Conservation (phyloP, 2,113 vertebrate species). For the Marcusenius ussheri region DNA sequence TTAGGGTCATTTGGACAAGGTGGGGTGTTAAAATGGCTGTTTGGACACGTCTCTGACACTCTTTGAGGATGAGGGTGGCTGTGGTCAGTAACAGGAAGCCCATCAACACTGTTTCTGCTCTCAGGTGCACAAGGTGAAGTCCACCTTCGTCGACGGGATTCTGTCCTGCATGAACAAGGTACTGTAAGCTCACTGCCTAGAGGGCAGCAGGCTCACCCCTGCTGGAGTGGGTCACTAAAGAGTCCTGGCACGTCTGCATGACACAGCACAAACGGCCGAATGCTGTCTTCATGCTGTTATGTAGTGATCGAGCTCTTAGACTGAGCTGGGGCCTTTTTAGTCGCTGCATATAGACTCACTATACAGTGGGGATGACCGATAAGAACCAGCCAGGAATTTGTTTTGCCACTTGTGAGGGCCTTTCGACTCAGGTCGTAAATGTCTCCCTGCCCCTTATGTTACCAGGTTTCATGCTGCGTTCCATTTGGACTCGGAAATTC, state of each 20-base stretch:
- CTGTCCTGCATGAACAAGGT: slow-evolving; percentile 70
- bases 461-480: not conserved
- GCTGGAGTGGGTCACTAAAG: not conserved
- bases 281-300: not conserved
- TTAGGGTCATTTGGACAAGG: not conserved
- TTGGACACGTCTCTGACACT: not conserved
- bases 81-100: not conserved
- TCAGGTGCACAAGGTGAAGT: slow-evolving; percentile 87
- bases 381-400: not conserved
- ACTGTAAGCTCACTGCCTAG: slow-evolving; percentile 23
- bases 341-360: not conserved
- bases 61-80: not conserved
- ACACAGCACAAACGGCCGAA: not conserved
- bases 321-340: not conserved
- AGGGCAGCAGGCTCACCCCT: not conserved
- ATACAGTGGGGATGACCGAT: not conserved
- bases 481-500: no score
- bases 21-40: not conserved
- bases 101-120: not conserved
- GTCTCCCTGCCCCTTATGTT: not conserved
- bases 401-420: not conserved
- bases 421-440: not conserved
- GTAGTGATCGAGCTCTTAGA: not conserved
- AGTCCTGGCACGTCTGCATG: not conserved
- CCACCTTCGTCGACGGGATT: slow-evolving; percentile 80